phyloP scores from a whole-genome alignment of 2,888 invertebrate species.

The Tenthredo mesomela region DNA sequence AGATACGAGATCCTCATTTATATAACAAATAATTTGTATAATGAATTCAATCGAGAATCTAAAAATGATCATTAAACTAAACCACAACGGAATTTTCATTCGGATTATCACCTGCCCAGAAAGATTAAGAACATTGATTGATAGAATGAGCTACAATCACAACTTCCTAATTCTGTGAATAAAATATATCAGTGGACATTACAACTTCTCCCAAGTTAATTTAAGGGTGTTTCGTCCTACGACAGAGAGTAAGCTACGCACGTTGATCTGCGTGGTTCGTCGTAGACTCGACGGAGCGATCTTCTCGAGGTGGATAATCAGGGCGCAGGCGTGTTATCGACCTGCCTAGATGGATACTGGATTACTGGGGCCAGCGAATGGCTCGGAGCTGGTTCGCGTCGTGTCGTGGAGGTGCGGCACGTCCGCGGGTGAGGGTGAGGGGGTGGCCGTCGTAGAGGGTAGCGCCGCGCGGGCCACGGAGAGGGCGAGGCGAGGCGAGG shows the following conservation, averaged over 20 bases:
- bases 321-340: slow-evolving; percentile 72
- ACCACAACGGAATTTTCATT: not conserved
- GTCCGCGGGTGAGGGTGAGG: slow-evolving; percentile 41
- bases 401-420: slow-evolving; percentile 44
- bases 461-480: slow-evolving; percentile 38
- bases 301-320: slow-evolving; percentile 17
- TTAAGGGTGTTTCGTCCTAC: not conserved
- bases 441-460: slow-evolving; percentile 26
- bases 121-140: not conserved
- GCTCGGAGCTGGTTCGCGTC: slow-evolving; percentile 42
- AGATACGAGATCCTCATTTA: not conserved
- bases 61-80: not conserved
- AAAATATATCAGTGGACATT: not conserved
- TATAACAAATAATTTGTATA: not conserved
- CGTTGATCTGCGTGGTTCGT: slow-evolving; percentile 20
- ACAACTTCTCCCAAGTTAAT: not conserved
- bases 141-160: not conserved
- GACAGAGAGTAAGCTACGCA: not conserved
- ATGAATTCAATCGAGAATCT: not conserved
- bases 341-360: slow-evolving; percentile 59
- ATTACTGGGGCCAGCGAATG: slow-evolving; percentile 44
- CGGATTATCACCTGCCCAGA: not conserved
- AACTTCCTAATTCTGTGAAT: not conserved
- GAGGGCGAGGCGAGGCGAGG: slow-evolving; percentile 50
- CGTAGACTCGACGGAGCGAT: not conserved